Percentiles rank a stretch among this genome's conserved stretches.
Evolutionary conservation across 2,113 vertebrate genomes (phyloP).

Genomic region (Martes martes): DNA sequence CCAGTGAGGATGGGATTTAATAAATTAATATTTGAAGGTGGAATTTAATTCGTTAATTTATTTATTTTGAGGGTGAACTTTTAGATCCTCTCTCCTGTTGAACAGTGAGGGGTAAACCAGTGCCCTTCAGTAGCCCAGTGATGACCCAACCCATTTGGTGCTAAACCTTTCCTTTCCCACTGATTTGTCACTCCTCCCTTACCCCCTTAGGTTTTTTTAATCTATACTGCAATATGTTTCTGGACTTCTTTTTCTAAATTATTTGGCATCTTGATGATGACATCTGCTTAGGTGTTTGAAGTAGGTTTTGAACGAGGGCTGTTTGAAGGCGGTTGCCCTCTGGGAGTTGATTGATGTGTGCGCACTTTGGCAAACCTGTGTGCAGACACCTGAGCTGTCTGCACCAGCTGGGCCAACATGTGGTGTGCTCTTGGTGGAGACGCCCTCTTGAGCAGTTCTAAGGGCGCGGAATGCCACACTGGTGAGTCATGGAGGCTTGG

Average conservation of each 20-base stretch:
- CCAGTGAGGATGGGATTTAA: not conserved
- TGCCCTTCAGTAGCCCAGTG: not conserved
- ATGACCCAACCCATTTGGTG: not conserved
- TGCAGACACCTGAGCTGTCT: not conserved
- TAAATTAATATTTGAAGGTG: not conserved
- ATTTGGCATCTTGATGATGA: not conserved
- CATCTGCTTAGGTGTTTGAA: not conserved
- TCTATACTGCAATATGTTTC: not conserved
- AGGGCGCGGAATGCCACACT: not conserved
- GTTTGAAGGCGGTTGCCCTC: not conserved
- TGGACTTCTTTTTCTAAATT: not conserved
- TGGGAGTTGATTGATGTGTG: not conserved
- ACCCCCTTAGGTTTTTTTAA: not conserved
- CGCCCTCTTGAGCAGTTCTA: not conserved
- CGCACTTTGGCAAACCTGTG: not conserved
- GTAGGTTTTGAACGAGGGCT: not conserved
- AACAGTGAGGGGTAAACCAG: not conserved
- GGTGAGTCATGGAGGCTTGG: not conserved
- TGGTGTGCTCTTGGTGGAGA: not conserved
- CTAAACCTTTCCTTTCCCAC: not conserved
- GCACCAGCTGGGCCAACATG: not conserved
- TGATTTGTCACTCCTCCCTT: not conserved
- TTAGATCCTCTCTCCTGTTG: not conserved
- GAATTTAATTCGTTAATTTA: not conserved
- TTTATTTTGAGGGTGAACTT: not conserved